A percentile compares a stretch with the other conserved stretches of the same genome.
phyloP scores from a whole-genome alignment of 2,888 invertebrate species.

The Blastobasis adustella region DNA sequence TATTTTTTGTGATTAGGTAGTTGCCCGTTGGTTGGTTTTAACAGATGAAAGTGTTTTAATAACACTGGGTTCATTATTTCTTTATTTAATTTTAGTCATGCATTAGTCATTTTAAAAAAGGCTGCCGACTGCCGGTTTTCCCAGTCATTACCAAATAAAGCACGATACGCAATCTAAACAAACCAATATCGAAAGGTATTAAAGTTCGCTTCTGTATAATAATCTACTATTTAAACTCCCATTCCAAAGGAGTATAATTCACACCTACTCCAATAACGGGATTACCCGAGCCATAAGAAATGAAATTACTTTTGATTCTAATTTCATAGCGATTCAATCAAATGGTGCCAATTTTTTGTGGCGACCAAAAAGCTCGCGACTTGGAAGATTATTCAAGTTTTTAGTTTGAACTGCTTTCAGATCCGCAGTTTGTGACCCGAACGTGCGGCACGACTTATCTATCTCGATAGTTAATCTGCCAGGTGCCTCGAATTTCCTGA shows the following conservation, averaged over 20 bases:
- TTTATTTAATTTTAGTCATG: constrained; percentile 19
- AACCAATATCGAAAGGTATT: not conserved
- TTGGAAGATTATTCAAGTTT: not conserved
- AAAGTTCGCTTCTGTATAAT: not conserved
- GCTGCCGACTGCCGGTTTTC: not conserved
- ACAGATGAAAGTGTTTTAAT: no score
- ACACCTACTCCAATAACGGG: constrained; percentile 11
- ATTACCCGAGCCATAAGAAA: constrained; percentile 1
- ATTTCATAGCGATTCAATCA: constrained; percentile 4
- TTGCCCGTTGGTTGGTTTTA: no score
- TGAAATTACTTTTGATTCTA: not conserved
- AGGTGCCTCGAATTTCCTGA: constrained; percentile 12
- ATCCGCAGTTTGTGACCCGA: no score
- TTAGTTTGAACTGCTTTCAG: not conserved
- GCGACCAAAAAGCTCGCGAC: not conserved
- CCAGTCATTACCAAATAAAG: no score
- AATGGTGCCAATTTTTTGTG: not conserved
- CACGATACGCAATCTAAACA: not conserved
- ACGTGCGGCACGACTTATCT: no score
- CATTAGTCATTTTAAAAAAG: constrained; percentile 23
- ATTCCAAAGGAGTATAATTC: constrained; percentile 4
- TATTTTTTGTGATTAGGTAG: not conserved
- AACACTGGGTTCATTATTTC: constrained; percentile 25
- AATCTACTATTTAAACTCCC: constrained; percentile 1
- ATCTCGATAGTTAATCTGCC: not conserved